Percentiles rank a stretch among this genome's conserved stretches.
phyloP scores from a whole-genome alignment of 37 sponge, comb jelly and placozoan species.

The Ephydatia muelleri region DNA sequence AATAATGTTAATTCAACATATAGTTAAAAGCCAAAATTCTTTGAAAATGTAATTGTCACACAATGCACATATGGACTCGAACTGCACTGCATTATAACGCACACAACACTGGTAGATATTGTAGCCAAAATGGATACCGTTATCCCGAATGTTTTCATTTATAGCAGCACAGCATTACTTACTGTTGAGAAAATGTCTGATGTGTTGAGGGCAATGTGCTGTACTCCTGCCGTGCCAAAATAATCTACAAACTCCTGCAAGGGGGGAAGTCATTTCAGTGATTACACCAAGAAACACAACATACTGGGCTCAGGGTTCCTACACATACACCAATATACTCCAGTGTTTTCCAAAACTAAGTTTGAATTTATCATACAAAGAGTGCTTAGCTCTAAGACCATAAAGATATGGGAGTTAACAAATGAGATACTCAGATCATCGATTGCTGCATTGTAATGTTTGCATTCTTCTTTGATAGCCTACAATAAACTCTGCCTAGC shows the following conservation, averaged over 20 bases:
- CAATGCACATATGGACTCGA: no score
- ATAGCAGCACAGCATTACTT: constrained; percentile 4
- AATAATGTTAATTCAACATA: no score
- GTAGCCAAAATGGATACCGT: neutral
- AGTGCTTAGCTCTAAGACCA: no score
- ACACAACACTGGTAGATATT: neutral
- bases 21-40: no score
- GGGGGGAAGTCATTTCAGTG: neutral
- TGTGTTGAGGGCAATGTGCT: constrained; percentile 95
- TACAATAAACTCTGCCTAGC: no score
- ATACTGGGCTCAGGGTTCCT: neutral
- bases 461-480: no score
- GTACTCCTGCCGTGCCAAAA: constrained; percentile 94
- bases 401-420: no score
- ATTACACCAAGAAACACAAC: neutral
- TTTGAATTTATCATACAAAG: no score
- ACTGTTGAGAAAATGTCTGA: constrained; percentile 82
- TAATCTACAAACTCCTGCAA: constrained; percentile 93
- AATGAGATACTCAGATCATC: no score
- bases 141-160: neutral
- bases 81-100: neutral
- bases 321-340: neutral
- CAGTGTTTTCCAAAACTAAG: no score
- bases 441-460: no score
- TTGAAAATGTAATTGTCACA: no score